Percentiles rank a stretch among this genome's conserved stretches.
These are phyloP conservation scores for Spongia lamella DNA, from an alignment of 37 sponge, comb jelly and placozoan genomes.

Conservation along the genomic window DNA sequence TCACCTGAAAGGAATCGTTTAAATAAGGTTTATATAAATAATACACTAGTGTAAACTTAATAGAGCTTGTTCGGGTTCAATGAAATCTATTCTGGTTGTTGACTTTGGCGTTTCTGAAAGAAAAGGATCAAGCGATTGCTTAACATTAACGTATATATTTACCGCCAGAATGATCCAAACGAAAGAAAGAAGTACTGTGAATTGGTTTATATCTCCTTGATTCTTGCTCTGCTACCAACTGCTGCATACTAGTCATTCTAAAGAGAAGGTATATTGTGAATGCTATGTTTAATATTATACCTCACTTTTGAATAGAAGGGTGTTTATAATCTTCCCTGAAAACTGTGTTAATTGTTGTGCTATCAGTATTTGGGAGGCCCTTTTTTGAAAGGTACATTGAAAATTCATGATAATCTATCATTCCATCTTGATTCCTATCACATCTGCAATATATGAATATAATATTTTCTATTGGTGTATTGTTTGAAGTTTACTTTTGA, in stretches of 20 bases:
- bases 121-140: background rate
- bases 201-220: slow-evolving; percentile 41
- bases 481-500: slow-evolving; percentile 30
- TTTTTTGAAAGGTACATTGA: slow-evolving; percentile 57
- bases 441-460: slow-evolving; percentile 31
- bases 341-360: slow-evolving; percentile 21
- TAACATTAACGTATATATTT: background rate
- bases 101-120: slow-evolving; percentile 33
- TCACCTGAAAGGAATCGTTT: slow-evolving; percentile 7
- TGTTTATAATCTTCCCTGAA: slow-evolving; percentile 50
- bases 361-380: background rate
- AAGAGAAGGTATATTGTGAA: background rate
- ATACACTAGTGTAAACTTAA: background rate
- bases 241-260: slow-evolving; percentile 53
- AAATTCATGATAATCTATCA: slow-evolving; percentile 88
- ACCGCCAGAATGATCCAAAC: slow-evolving; percentile 27
- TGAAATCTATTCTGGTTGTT: slow-evolving; percentile 55
- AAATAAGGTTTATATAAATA: background rate
- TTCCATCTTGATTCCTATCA: slow-evolving; percentile 63
- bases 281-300: too few species aligned
- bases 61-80: slow-evolving; percentile 23
- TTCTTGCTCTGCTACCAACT: slow-evolving; percentile 35
- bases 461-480: too few species aligned
- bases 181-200: slow-evolving; percentile 40
- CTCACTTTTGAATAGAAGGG: slow-evolving; percentile 46